phyloP scores from a whole-genome alignment of 2,113 vertebrate species.

The Melanocharis versteri region DNA sequence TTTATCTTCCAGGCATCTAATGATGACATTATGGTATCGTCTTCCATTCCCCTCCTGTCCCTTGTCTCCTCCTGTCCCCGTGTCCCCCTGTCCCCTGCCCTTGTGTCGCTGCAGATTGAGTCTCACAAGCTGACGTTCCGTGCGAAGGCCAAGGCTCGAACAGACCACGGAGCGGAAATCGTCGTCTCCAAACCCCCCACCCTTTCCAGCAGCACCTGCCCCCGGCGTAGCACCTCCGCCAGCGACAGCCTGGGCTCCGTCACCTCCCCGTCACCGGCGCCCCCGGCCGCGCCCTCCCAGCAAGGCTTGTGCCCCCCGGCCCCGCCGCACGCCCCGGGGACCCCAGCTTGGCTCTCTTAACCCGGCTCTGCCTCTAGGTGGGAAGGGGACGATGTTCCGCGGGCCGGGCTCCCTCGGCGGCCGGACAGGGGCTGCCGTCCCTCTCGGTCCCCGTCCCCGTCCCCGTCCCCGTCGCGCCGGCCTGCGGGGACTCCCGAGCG shows the following conservation, averaged over 20 bases:
- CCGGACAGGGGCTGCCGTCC: neutral
- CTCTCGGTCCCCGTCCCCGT: neutral
- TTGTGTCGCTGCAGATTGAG: slow-evolving; percentile 92
- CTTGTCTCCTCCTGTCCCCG: neutral
- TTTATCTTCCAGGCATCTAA: slow-evolving; percentile 99
- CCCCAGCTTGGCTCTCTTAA: slow-evolving; percentile 33
- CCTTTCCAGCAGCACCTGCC: slow-evolving; percentile 69
- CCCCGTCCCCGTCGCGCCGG: neutral
- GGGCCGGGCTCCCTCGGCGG: neutral
- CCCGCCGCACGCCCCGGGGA: neutral
- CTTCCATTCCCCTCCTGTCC: slow-evolving; percentile 68
- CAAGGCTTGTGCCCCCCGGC: slow-evolving; percentile 60
- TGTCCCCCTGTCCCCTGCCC: slow-evolving; percentile 48
- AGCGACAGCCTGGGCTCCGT: slow-evolving; percentile 56
- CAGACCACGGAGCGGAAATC: slow-evolving; percentile 87
- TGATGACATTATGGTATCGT: slow-evolving; percentile 88
- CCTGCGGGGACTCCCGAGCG: rapidly evolving
- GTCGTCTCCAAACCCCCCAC: slow-evolving; percentile 75
- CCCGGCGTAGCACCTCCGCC: slow-evolving; percentile 70
- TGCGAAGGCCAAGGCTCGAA: slow-evolving; percentile 85
- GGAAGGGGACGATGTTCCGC: neutral
- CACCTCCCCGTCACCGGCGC: slow-evolving; percentile 16
- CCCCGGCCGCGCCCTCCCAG: slow-evolving; percentile 22
- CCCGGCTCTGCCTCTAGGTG: neutral
- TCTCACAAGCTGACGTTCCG: slow-evolving; percentile 88